phyloP scores from a whole-genome alignment of 1,140 invertebrate species.

The Neodiprion fabricii region DNA sequence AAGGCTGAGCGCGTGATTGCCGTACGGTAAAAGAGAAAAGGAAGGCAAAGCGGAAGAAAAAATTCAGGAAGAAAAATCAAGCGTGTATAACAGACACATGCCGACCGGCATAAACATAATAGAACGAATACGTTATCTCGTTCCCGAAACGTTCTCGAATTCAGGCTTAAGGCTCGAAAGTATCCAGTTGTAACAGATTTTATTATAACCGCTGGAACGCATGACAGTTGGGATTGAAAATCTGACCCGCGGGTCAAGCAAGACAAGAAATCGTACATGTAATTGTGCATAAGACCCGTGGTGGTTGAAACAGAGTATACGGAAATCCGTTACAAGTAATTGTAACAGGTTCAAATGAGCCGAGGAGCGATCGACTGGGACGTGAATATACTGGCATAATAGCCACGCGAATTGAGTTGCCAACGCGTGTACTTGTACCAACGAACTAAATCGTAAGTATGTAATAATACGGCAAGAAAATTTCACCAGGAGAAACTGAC shows the following conservation, averaged over 20 bases:
- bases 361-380: background rate
- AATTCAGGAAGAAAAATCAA: background rate
- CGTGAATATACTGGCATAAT: background rate
- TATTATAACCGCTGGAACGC: no score
- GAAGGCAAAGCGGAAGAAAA: background rate
- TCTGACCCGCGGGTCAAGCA: no score
- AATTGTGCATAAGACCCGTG: no score
- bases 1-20: background rate
- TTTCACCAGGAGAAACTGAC: conserved; percentile 7
- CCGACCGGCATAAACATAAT: no score
- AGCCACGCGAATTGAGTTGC: background rate
- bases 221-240: no score
- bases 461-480: background rate
- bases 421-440: no score
- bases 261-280: no score
- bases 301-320: background rate
- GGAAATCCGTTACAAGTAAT: background rate
- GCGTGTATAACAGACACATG: background rate
- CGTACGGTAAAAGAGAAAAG: background rate
- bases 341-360: no score
- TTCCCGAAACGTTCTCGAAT: no score
- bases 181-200: no score
- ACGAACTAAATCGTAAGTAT: background rate
- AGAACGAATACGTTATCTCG: no score
- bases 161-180: no score